These are phyloP conservation scores for Nemotelus pantherinus DNA, from an alignment of 2,888 invertebrate genomes.

Conservation along the genomic window DNA sequence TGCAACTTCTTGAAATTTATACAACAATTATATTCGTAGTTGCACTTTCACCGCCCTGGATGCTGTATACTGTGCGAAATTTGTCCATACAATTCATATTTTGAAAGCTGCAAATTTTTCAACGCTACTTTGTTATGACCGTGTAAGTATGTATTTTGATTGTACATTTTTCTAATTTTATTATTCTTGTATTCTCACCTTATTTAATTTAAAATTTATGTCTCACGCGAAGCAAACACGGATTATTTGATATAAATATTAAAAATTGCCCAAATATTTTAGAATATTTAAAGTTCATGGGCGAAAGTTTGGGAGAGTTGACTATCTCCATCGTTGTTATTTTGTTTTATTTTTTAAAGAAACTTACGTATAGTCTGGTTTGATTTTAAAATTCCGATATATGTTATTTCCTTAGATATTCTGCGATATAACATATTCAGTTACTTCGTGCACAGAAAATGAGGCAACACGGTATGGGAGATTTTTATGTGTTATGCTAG, in stretches of 20 bases:
- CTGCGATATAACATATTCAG: slow-evolving; percentile 96
- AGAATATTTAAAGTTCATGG: too few species aligned
- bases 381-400: background rate
- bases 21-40: slow-evolving; percentile 48
- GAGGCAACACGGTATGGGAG: slow-evolving; percentile 96
- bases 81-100: slow-evolving; percentile 94
- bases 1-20: background rate
- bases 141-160: slow-evolving; percentile 71
- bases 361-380: too few species aligned
- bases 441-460: slow-evolving; percentile 97
- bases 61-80: slow-evolving; percentile 96
- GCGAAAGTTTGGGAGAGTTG: too few species aligned
- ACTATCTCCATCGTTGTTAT: too few species aligned
- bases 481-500: slow-evolving; percentile 91
- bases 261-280: too few species aligned
- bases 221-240: too few species aligned
- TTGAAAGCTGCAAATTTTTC: slow-evolving; percentile 97
- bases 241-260: too few species aligned
- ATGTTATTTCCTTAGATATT: slow-evolving; percentile 77
- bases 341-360: too few species aligned
- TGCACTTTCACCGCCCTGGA: slow-evolving; percentile 96
- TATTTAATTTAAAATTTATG: too few species aligned
- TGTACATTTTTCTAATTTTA: background rate
- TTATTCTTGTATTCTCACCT: background rate
- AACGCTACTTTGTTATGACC: slow-evolving; percentile 95